A percentile compares a stretch with the other conserved stretches of the same genome.
phyloP scores from a whole-genome alignment of 2,113 vertebrate genomes.

The Odocoileus virginianus region DNA sequence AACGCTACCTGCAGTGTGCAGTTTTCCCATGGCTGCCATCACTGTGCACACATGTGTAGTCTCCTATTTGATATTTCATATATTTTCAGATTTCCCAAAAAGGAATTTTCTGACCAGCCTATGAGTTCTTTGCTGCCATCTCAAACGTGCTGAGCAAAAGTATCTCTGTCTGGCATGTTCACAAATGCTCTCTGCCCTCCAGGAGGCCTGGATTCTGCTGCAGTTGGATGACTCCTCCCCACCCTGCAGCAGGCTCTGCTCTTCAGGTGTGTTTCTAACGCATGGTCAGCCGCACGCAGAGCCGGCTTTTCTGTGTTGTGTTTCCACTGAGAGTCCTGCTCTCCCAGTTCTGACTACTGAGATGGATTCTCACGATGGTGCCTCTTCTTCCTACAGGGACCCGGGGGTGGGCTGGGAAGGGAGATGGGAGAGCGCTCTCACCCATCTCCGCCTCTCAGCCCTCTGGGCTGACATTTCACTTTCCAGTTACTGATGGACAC shows the following conservation, averaged over 20 bases:
- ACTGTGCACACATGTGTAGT: not conserved
- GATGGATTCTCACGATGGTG: accelerated
- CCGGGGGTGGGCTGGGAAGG: too few species aligned
- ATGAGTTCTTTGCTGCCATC: not conserved
- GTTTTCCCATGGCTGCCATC: not conserved
- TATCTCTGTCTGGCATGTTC: not conserved
- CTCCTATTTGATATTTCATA: not conserved
- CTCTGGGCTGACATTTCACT: not conserved
- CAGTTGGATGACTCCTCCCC: not conserved
- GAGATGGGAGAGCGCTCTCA: not conserved
- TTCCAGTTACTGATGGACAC: not conserved
- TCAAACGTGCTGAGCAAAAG: not conserved
- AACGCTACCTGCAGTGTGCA: not conserved
- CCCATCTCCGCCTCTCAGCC: not conserved
- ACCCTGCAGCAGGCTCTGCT: not conserved
- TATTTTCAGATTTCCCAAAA: not conserved
- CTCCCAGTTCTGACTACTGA: not conserved
- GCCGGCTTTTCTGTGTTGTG: not conserved
- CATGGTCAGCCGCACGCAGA: not conserved
- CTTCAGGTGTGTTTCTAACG: not conserved
- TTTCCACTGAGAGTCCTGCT: not conserved
- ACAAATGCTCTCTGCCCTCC: not conserved
- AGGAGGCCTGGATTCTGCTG: not conserved
- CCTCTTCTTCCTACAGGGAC: not conserved
- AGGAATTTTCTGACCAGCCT: not conserved